phyloP scores from a whole-genome alignment of 2,113 vertebrate species.

The Phoxinus phoxinus region DNA sequence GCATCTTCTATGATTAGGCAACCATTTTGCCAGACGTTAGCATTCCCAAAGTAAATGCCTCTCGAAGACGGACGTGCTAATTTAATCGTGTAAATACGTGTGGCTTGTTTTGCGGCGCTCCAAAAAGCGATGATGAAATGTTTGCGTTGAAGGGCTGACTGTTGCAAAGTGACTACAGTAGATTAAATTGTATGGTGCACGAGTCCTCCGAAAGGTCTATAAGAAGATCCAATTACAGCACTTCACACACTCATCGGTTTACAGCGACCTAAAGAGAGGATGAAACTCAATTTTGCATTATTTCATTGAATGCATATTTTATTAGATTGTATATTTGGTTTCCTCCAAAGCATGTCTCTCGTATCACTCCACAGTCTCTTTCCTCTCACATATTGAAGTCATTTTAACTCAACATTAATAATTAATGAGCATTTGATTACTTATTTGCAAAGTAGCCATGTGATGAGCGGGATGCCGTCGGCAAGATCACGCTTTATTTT shows the following conservation, averaged over 20 bases:
- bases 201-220: not conserved
- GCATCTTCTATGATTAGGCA: conserved; percentile 32
- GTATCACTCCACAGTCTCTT: not conserved
- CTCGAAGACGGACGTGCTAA: not conserved
- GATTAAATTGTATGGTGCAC: not conserved
- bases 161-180: not conserved
- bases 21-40: not conserved
- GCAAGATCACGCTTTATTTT: not conserved
- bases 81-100: conserved; percentile 36
- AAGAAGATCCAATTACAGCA: conserved; percentile 18
- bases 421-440: not conserved
- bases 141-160: not conserved
- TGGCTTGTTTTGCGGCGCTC: not conserved
- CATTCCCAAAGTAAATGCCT: conserved; percentile 26
- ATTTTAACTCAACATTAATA: not conserved
- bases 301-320: not conserved
- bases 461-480: not conserved
- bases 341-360: not conserved
- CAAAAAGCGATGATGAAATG: conserved; percentile 15
- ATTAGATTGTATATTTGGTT: not conserved
- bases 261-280: not conserved
- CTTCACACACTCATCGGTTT: not conserved
- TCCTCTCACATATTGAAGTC: not conserved
- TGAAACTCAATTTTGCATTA: not conserved
- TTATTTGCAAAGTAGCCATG: not conserved